Conservation (phyloP, 2,888 invertebrate genomes). For the Erebia epiphron region DNA sequence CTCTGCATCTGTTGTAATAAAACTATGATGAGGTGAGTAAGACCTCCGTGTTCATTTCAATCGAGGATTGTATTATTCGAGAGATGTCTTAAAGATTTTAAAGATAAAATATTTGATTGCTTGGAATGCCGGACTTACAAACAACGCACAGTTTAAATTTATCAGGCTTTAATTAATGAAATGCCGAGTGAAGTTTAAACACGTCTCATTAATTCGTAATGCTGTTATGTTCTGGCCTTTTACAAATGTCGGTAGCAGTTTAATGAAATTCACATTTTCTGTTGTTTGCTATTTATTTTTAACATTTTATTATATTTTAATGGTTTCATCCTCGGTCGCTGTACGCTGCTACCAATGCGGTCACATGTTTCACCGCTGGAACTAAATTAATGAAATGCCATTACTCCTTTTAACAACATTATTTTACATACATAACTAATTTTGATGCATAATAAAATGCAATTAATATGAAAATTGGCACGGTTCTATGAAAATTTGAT, state of each 20-base stretch:
- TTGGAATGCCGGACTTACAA: constrained; percentile 37
- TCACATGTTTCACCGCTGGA: constrained; percentile 43
- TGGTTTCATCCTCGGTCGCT: constrained; percentile 28
- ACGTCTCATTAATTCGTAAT: constrained; percentile 59
- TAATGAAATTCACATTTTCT: constrained; percentile 47
- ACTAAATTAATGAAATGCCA: constrained; percentile 44
- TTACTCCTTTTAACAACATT: constrained; percentile 46
- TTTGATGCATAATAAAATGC: constrained; percentile 49
- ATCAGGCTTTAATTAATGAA: constrained; percentile 61
- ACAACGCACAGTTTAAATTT: constrained; percentile 43
- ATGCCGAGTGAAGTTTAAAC: constrained; percentile 56
- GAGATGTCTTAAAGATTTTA: constrained; percentile 20
- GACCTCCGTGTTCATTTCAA: constrained; percentile 14
- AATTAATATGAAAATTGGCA: constrained; percentile 57
- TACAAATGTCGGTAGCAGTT: constrained; percentile 49
- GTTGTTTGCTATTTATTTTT: constrained; percentile 45
- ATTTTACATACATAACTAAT: constrained; percentile 43
- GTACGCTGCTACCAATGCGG: constrained; percentile 40
- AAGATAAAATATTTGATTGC: constrained; percentile 19
- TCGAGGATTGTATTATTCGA: constrained; percentile 8
- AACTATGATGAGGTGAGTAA: constrained; percentile 35
- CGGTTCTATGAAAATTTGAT: constrained; percentile 53
- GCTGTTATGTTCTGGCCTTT: constrained; percentile 54
- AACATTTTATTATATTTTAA: constrained; percentile 41
- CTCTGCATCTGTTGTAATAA: constrained; percentile 54